Base-by-base conservation (phyloP, 2,113 vertebrate species). In the Mesembrinibis cayennensis region DNA sequence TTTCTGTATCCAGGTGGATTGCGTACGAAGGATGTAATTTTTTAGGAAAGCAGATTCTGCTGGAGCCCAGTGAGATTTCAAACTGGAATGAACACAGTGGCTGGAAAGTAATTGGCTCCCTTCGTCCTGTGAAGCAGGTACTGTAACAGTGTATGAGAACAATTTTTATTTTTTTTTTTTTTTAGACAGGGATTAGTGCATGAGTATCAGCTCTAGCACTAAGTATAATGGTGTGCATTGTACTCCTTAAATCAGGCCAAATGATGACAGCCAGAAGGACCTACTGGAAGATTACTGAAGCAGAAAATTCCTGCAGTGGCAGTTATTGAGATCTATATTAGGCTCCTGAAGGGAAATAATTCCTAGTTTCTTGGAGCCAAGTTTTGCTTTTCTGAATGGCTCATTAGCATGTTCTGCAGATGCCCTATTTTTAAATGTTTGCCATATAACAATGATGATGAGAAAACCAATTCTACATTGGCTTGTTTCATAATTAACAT, bases 81-180 rank as follows among this genome's bases (percentile, higher is more conserved):
- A 97, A 96, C 72, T 99, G 99, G 99, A 97, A 89, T 34, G 96
- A 98, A 26, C 98, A 98, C 93, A 99, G 98, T 74, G 98, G 98
- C 81, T 99, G 99, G 98, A 98, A 98, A 92, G 97, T 85, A 14
- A 96, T 99, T n/a, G 98, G 99, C 49, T 99, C 99, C 40, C 96
- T 99, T 63, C 98, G 98, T 65, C 98, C 98, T 47, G 21, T 99
- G 86, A 98, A 98, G 92, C 98, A 98, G 98, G 99, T 99, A 97
- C 88, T 36, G n/a, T 27, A 32, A 65, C 11, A 67, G 9, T 29
- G 20, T 34, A 20, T 19, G 40, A 52, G 55, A 40, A 67, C 29
- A 30, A 7, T 5, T 42, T 17, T 8, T 49, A 29, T 29, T 70
- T 13, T 63, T 50, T 50, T 23, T 50, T 20, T 47, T 20, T 45